A percentile compares a stretch with the other conserved stretches of the same genome.
phyloP scores from a whole-genome alignment of 2,888 invertebrate genomes.

The Stenodera caucasica region DNA sequence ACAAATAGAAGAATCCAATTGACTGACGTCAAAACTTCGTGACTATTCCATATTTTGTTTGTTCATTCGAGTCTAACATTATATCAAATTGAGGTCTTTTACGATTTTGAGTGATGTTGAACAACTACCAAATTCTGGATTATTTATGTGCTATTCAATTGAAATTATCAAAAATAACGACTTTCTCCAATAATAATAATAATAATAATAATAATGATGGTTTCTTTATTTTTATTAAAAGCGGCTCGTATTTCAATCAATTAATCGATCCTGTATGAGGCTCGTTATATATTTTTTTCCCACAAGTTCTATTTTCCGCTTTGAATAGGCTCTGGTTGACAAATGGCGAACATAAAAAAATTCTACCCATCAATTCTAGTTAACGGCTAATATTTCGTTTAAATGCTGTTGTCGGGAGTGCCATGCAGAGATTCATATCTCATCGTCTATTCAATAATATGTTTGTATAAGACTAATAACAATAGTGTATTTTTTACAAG shows the following conservation, averaged over 20 bases:
- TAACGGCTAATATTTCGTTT: not conserved
- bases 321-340: not conserved
- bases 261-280: not conserved
- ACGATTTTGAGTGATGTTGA: not conserved
- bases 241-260: too few relatives aligned
- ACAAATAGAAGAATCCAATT: not conserved
- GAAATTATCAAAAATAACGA: too few relatives aligned
- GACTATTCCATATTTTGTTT: constrained; percentile 36
- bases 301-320: too few relatives aligned
- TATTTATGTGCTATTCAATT: too few relatives aligned
- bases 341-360: not conserved
- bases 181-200: too few relatives aligned
- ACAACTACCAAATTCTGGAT: too few relatives aligned
- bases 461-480: not conserved
- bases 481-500: not conserved
- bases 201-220: too few relatives aligned
- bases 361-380: not conserved
- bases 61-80: constrained; percentile 12
- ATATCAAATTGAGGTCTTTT: not conserved
- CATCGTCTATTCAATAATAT: too few relatives aligned
- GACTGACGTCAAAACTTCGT: constrained; percentile 38
- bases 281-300: too few relatives aligned
- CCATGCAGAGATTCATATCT: too few relatives aligned
- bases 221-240: too few relatives aligned
- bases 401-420: not conserved